These are phyloP conservation scores for Rhea pennata DNA, from an alignment of 2,113 vertebrate species.

Conservation along the genomic window DNA sequence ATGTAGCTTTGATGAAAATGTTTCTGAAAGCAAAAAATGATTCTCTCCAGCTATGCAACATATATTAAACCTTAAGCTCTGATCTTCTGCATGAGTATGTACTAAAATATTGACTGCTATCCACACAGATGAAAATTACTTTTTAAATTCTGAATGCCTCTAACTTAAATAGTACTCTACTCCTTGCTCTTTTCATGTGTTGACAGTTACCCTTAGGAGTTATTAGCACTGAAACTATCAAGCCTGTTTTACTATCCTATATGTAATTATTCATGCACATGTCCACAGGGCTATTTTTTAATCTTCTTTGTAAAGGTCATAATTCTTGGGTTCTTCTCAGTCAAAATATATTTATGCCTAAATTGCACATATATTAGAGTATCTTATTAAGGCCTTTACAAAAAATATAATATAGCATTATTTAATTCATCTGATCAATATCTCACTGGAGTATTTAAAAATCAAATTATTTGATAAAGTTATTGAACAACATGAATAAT, in stretches of 20 bases:
- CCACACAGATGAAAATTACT: slow-evolving; percentile 16
- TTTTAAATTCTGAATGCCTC: slow-evolving; percentile 51
- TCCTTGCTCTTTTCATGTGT: slow-evolving; percentile 50
- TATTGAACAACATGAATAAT: not conserved
- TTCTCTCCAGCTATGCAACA: not conserved
- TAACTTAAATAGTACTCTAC: slow-evolving; percentile 15
- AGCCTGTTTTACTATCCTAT: slow-evolving; percentile 29
- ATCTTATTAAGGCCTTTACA: slow-evolving; percentile 25
- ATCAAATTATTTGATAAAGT: not conserved
- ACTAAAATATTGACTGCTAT: slow-evolving; percentile 31
- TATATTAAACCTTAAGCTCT: not conserved
- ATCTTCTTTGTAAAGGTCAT: slow-evolving; percentile 40
- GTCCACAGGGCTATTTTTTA: slow-evolving; percentile 23
- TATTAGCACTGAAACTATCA: slow-evolving; percentile 37
- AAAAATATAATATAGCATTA: not conserved
- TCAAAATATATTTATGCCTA: slow-evolving; percentile 34
- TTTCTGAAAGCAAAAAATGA: slow-evolving; percentile 1
- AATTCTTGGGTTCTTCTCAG: slow-evolving; percentile 59
- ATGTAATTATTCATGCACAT: slow-evolving; percentile 48
- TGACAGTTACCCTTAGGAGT: slow-evolving; percentile 43
- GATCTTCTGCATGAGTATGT: not conserved
- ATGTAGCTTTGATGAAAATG: slow-evolving; percentile 20
- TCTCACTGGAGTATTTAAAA: slow-evolving; percentile 6
- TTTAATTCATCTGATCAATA: not conserved
- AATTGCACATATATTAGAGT: not conserved